Evolutionary conservation across 2,797 vertebrate species (phyloP).

Genomic region (Basileuterus tristriatus): DNA sequence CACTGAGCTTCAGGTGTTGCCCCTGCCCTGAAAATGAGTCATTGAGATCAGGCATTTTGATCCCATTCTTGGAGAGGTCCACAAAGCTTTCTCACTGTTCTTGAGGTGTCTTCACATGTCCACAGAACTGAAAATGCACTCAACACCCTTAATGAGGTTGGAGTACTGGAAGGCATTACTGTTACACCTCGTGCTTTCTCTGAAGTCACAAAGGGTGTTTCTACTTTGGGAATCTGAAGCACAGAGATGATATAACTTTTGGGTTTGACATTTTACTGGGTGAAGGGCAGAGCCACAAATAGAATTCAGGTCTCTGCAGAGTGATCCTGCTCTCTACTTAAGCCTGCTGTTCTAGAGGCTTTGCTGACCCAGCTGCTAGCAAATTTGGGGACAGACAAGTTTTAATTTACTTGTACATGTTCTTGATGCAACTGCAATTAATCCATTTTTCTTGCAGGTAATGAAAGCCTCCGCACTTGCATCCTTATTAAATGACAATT

Average conservation of each 20-base stretch:
- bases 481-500: background rate
- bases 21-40: background rate
- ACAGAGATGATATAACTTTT: background rate
- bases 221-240: background rate
- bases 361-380: background rate
- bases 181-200: background rate
- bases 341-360: background rate
- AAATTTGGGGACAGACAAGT: background rate
- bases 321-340: background rate
- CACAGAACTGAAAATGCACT: background rate
- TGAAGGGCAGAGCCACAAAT: slow-evolving; percentile 35
- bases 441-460: background rate
- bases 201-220: background rate
- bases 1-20: background rate
- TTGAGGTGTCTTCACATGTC: background rate
- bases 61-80: background rate
- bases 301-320: background rate
- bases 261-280: background rate
- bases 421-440: background rate
- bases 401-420: background rate
- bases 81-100: background rate
- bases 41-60: background rate
- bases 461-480: background rate
- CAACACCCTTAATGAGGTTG: background rate
- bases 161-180: background rate